These are phyloP conservation scores for Volucella inflata DNA, from an alignment of 2,888 invertebrate genomes.

Conservation along the genomic window DNA sequence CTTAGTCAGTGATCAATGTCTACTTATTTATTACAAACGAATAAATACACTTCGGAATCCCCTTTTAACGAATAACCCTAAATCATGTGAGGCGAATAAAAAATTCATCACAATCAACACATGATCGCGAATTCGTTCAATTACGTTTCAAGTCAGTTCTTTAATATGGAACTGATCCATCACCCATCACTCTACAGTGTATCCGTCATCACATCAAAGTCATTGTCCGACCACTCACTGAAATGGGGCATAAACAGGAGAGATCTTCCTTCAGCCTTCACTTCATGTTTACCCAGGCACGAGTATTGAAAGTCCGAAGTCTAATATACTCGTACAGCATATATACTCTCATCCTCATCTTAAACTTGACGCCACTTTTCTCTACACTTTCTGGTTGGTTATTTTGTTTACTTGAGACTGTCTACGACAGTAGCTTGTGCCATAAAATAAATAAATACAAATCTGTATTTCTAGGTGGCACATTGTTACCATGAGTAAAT, in stretches of 20 bases:
- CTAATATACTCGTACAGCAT: background rate
- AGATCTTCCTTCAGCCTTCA: background rate
- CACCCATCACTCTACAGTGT: slow-evolving; percentile 2
- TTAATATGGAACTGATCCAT: slow-evolving; percentile 24
- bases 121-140: slow-evolving; percentile 21
- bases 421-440: slow-evolving; percentile 56
- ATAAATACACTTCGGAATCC: background rate
- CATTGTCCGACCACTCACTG: slow-evolving; percentile 40
- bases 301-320: slow-evolving; percentile 21
- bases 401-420: slow-evolving; percentile 36
- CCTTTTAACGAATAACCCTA: slow-evolving; percentile 6
- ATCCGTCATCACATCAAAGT: slow-evolving; percentile 50
- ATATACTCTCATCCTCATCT: background rate
- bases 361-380: slow-evolving; percentile 33
- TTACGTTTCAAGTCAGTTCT: slow-evolving; percentile 16
- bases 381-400: slow-evolving; percentile 28
- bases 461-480: slow-evolving; percentile 44
- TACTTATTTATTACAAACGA: background rate
- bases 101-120: slow-evolving; percentile 3
- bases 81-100: slow-evolving; percentile 6
- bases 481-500: background rate
- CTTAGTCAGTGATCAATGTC: background rate
- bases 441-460: slow-evolving; percentile 35
- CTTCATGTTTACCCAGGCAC: slow-evolving; percentile 1
- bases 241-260: slow-evolving; percentile 27